Base-by-base conservation (phyloP, 1,140 invertebrate species). In the Cotesia typhae region DNA sequence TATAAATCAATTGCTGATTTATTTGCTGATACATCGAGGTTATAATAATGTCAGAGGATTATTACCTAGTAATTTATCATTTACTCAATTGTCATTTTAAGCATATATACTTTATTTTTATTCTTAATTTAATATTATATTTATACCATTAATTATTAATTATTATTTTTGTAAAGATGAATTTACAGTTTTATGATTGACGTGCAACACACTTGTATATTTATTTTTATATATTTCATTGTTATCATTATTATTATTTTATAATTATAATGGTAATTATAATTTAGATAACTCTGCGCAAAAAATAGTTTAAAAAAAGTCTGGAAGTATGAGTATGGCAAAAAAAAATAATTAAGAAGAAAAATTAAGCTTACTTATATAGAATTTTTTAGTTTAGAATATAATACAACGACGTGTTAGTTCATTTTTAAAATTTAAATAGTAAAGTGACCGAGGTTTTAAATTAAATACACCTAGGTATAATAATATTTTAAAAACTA, bases 121-220 rank as follows among this genome's bases (percentile, higher is more conserved):
- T 47, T 47, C 41, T 47, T 47, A 47, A 47, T 47, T 47, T 47
- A 47, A 47, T 47, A 47, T 47, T 47, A 47, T 47, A 47, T 47
- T 47, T 47, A 47, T 47, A 47, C 41, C 41, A 47, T 47, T 47
- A 47, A 47, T 47, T 47, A 47, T 47, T 67, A 67, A 1, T 14
- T 14, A 14, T 14, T 14, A 14, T 28, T 28, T 28, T 67, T 67
- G 55, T 55, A 67, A 67, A 67, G 66, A 67, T 67, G 66, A 67
- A 67, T 67, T 67, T 67, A 67, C 66, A 67, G 51, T 67, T 67
- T 57, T 35, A 67, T 67, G 66, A 67, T 67, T 67, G 52, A 67
- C 66, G 66, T 67, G 66, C 35, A 20, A 14, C 28, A 67, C 66
- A 67, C 53, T 67, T 67, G 41, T 47, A 47, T 47, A 47, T 47